These are phyloP conservation scores for Brachionus angularis DNA, from an alignment of 1,140 invertebrate species.

Conservation along the genomic window DNA sequence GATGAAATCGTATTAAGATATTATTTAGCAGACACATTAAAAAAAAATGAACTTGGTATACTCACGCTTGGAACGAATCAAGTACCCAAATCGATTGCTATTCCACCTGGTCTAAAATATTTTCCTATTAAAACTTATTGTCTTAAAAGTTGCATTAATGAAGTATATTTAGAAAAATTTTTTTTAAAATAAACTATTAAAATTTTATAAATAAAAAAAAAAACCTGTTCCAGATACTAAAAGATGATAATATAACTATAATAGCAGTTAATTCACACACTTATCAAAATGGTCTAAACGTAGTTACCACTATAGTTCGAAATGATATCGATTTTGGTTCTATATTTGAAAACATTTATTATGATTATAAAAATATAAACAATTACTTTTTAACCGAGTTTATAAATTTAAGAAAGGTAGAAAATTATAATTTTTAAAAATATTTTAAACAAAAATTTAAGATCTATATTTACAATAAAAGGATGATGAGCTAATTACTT, in stretches of 20 bases:
- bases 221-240: no score
- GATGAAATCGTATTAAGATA: neutral
- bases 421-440: no score
- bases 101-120: conserved; percentile 71
- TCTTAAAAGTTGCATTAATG: conserved; percentile 76
- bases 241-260: no score
- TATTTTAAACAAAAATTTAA: no score
- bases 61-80: neutral
- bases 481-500: neutral
- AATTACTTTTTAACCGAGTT: neutral
- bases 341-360: neutral
- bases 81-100: conserved; percentile 69
- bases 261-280: conserved; percentile 96
- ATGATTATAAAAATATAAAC: neutral
- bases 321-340: conserved; percentile 57
- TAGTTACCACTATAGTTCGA: conserved; percentile 79
- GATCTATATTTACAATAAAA: no score
- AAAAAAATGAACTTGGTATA: neutral
- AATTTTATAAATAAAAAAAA: no score
- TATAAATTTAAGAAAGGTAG: no score
- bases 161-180: no score
- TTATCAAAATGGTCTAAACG: conserved; percentile 78
- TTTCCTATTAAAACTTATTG: conserved; percentile 85
- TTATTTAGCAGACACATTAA: neutral
- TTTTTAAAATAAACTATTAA: no score